Evolutionary conservation across 2,888 invertebrate species (phyloP).

Genomic region (Chrysotoxum bicinctum): DNA sequence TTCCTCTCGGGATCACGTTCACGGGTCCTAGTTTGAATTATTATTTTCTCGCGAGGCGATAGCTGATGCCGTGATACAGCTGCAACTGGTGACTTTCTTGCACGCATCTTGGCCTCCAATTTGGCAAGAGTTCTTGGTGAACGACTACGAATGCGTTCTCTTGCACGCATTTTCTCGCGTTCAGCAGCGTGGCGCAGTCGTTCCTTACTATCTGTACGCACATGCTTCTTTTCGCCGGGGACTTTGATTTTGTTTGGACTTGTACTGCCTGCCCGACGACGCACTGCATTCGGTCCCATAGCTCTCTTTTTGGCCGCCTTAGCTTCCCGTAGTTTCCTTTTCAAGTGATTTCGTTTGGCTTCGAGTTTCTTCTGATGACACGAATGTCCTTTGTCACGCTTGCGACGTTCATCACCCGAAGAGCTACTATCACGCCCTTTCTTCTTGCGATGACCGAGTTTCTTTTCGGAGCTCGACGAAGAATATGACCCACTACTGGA

Average conservation of each 20-base stretch:
- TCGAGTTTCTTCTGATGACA: constrained; percentile 80
- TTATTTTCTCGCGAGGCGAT: constrained; percentile 80
- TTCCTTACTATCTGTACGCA: constrained; percentile 79
- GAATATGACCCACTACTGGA: constrained; percentile 79
- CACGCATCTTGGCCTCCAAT: constrained; percentile 82
- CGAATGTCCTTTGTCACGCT: constrained; percentile 80
- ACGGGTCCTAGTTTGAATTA: constrained; percentile 79
- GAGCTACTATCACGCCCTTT: constrained; percentile 85
- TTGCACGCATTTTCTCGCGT: constrained; percentile 81
- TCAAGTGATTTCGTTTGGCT: constrained; percentile 80
- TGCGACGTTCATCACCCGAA: constrained; percentile 82
- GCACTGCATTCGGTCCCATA: constrained; percentile 75
- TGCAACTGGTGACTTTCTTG: constrained; percentile 82
- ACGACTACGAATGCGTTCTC: constrained; percentile 82
- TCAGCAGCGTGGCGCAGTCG: constrained; percentile 80
- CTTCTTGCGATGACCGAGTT: constrained; percentile 81
- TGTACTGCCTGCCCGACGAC: constrained; percentile 77
- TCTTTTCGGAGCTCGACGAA: constrained; percentile 77
- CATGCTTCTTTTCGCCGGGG: constrained; percentile 78
- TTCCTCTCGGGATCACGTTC: constrained; percentile 79
- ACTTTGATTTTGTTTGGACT: constrained; percentile 79
- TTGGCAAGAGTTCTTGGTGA: constrained; percentile 81
- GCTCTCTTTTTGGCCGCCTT: constrained; percentile 79
- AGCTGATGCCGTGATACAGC: constrained; percentile 82
- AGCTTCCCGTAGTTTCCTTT: constrained; percentile 80